Conservation (phyloP, 2,888 invertebrate species). For the Miltochrista miniata region DNA sequence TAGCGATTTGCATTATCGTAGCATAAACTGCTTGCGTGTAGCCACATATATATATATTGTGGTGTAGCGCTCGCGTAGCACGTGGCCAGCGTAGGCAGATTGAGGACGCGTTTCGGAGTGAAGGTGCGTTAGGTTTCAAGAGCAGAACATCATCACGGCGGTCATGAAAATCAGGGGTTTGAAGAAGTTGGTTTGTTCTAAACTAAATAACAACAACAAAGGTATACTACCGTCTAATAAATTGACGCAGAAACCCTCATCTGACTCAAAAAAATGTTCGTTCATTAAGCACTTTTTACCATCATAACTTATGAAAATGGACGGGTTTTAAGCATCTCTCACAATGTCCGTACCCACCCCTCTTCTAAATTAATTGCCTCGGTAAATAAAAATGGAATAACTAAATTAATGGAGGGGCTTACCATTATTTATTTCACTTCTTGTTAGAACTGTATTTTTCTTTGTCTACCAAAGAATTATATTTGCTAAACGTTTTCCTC, state of each 20-base stretch:
- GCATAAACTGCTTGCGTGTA: too few relatives aligned
- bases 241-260: not conserved
- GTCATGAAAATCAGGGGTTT: not conserved
- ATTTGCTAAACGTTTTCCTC: not conserved
- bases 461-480: not conserved
- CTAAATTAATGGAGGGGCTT: slow-evolving; percentile 3
- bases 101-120: too few relatives aligned
- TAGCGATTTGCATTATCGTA: too few relatives aligned
- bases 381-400: slow-evolving; percentile 3
- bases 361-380: slow-evolving; percentile 9
- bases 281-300: slow-evolving; percentile 2
- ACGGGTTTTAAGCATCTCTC: slow-evolving; percentile 7
- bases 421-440: slow-evolving; percentile 1
- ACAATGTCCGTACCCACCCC: slow-evolving; percentile 8
- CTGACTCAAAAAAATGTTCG: not conserved
- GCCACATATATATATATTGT: too few relatives aligned
- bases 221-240: not conserved
- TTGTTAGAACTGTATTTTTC: slow-evolving; percentile 8
- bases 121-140: too few relatives aligned
- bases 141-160: too few relatives aligned
- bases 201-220: not conserved
- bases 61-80: too few relatives aligned
- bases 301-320: slow-evolving; percentile 2
- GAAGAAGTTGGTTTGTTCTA: not conserved
- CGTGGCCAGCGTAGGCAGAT: too few relatives aligned